Conservation (phyloP, 1,140 invertebrate species). For the Drosophila pseudoananassae region DNA sequence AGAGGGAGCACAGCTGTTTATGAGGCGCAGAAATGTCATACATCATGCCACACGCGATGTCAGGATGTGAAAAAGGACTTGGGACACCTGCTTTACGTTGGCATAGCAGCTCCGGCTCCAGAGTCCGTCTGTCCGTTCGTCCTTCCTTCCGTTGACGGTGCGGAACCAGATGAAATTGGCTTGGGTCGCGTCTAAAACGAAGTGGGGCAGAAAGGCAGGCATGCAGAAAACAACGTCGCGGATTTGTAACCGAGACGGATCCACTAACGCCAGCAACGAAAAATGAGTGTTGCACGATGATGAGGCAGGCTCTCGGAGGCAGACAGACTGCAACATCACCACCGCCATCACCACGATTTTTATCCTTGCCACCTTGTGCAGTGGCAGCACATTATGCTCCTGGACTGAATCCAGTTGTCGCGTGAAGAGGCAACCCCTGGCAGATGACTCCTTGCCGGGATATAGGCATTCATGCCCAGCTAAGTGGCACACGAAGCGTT, state of each 20-base stretch:
- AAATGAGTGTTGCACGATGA: conserved; percentile 33
- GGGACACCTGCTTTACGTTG: conserved; percentile 4
- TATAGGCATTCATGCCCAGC: conserved; percentile 32
- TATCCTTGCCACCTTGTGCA: conserved; percentile 32
- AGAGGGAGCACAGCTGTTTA: conserved; percentile 56
- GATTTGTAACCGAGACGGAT: conserved; percentile 59
- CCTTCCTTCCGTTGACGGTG: conserved; percentile 10
- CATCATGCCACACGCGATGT: conserved; percentile 67
- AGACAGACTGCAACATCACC: conserved; percentile 30
- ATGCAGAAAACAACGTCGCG: conserved; percentile 44
- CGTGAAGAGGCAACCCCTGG: conserved; percentile 10
- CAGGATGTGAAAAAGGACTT: conserved; percentile 8
- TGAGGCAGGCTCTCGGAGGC: background rate
- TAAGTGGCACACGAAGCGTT: conserved; percentile 69
- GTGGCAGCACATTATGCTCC: conserved; percentile 27
- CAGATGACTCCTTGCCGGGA: conserved; percentile 14
- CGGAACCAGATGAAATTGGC: conserved; percentile 39
- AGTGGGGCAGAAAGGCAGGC: conserved; percentile 16
- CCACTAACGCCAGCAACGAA: conserved; percentile 33
- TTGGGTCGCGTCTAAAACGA: conserved; percentile 13
- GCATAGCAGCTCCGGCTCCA: background rate
- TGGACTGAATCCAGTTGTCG: background rate
- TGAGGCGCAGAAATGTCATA: conserved; percentile 81
- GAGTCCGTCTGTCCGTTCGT: background rate
- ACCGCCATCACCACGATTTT: conserved; percentile 33